A percentile compares a stretch with the other conserved stretches of the same genome.
These are phyloP conservation scores for Lanius ludovicianus DNA, from an alignment of 2,113 vertebrate genomes.

Conservation along the genomic window DNA sequence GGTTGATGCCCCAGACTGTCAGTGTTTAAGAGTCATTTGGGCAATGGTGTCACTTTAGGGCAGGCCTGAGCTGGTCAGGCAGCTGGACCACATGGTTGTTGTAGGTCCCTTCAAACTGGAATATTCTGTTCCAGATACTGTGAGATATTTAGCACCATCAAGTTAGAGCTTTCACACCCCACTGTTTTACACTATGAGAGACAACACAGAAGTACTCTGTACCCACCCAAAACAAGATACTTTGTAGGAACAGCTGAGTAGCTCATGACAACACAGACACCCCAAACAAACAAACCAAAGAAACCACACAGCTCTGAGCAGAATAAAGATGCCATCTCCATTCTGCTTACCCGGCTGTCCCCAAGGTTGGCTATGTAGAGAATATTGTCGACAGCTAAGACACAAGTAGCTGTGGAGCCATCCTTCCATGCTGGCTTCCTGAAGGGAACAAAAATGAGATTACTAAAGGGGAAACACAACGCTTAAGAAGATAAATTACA, in stretches of 20 bases:
- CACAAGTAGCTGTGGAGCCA: slow-evolving; percentile 93
- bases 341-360: slow-evolving; percentile 88
- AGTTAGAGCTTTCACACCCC: not conserved
- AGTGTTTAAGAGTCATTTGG: not conserved
- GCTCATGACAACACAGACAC: not conserved
- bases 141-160: not conserved
- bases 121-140: not conserved
- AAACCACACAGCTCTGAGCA: not conserved
- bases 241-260: not conserved
- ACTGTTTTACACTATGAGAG: not conserved
- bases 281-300: not conserved
- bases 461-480: not conserved
- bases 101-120: not conserved
- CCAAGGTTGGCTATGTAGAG: slow-evolving; percentile 94
- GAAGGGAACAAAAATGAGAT: not conserved
- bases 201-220: not conserved
- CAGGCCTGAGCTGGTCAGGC: not conserved
- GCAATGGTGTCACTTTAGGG: not conserved
- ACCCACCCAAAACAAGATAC: not conserved
- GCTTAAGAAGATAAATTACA: not conserved
- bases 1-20: not conserved
- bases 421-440: slow-evolving; percentile 98
- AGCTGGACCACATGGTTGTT: not conserved
- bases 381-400: slow-evolving; percentile 86
- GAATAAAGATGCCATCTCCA: not conserved